phyloP scores from a whole-genome alignment of 2,797 vertebrate species.

The Acrossocheilus fasciatus region DNA sequence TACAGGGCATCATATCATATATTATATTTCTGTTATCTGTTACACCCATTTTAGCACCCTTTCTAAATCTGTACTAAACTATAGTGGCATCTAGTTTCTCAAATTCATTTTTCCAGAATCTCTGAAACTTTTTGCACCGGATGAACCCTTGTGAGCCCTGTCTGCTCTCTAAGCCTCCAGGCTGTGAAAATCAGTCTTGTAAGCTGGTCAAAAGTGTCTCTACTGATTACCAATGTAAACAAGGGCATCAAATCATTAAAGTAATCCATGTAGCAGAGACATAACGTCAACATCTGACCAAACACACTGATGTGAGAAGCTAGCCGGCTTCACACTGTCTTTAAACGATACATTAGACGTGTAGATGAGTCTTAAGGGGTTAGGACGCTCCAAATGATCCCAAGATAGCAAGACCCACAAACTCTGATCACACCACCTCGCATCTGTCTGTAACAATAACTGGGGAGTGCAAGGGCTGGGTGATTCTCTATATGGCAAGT shows the following conservation, averaged over 20 bases:
- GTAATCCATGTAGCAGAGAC: constrained; percentile 44
- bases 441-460: constrained; percentile 62
- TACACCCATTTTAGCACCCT: background rate
- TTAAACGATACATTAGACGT: constrained; percentile 33
- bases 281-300: constrained; percentile 31
- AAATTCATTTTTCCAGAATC: background rate
- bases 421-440: constrained; percentile 46
- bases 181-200: background rate
- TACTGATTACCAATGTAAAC: constrained; percentile 41
- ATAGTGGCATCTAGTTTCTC: background rate
- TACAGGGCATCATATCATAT: background rate
- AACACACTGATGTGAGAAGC: constrained; percentile 39
- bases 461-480: constrained; percentile 38
- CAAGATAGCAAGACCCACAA: constrained; percentile 60
- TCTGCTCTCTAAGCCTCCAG: background rate
- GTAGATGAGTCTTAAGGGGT: constrained; percentile 15
- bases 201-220: constrained; percentile 37
- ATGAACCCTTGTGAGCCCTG: background rate
- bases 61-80: background rate
- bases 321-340: constrained; percentile 35
- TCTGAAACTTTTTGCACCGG: background rate
- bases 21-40: background rate
- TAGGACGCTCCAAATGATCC: constrained; percentile 27
- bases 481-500: constrained; percentile 67
- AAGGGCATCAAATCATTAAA: constrained; percentile 53